A percentile compares a stretch with the other conserved stretches of the same genome.
phyloP scores from a whole-genome alignment of 2,113 vertebrate genomes.

The Coreoperca whiteheadi region DNA sequence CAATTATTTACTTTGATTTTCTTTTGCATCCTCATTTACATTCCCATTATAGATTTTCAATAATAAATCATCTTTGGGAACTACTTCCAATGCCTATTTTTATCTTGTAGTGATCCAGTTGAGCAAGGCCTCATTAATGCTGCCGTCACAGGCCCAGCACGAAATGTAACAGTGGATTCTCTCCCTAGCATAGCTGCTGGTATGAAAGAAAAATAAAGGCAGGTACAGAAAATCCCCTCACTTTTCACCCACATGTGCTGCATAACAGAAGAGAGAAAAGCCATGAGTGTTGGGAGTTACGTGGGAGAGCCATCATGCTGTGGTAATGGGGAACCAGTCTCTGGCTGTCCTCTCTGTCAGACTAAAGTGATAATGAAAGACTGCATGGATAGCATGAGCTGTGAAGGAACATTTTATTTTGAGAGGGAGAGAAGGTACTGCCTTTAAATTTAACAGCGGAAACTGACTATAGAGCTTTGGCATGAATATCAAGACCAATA shows the following conservation, averaged over 20 bases:
- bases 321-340: constrained; percentile 56
- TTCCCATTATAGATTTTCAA: neutral
- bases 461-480: neutral
- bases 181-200: neutral
- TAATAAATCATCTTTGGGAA: neutral
- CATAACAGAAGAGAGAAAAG: constrained; percentile 58
- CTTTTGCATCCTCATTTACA: neutral
- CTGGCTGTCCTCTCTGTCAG: constrained; percentile 42
- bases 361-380: constrained; percentile 9
- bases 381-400: constrained; percentile 10
- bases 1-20: neutral
- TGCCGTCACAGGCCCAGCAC: constrained; percentile 11
- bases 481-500: neutral
- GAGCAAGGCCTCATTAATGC: neutral
- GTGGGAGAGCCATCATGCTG: constrained; percentile 61
- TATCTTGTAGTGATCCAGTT: neutral
- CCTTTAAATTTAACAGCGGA: constrained; percentile 11
- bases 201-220: constrained; percentile 30
- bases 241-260: constrained; percentile 50
- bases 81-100: neutral
- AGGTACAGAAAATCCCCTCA: constrained; percentile 55
- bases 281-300: constrained; percentile 27
- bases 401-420: constrained; percentile 37
- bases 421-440: constrained; percentile 4
- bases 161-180: constrained; percentile 22